Evolutionary conservation across 2,888 invertebrate genomes (phyloP), one percentile per base, ranked within the genome.

Genomic region (Andrena praecox): DNA sequence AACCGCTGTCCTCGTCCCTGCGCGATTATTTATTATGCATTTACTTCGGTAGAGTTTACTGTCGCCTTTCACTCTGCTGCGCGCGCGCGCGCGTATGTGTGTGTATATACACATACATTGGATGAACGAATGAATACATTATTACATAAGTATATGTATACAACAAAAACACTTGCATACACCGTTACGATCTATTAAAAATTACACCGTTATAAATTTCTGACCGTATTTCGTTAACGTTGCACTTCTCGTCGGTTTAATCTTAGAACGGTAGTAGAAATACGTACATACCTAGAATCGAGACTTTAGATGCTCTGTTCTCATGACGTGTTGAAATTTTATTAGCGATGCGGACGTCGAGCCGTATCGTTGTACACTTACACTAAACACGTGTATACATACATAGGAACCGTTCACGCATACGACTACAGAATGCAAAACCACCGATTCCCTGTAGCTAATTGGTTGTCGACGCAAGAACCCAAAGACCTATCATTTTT

Each of bases 21-120:
- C 87, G 87, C 89, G 89, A 54, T 82, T 86, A 88, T 72, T 84
- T 84, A 85, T 89, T 87, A 89, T 92, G 92, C 92, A 92, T 93
- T 93, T 93, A 93, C 91, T 91, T 93, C 91, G 90, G 91, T 93
- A 93, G 91, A 85, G 84, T 91, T 91, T 91, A 92, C 90, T 91
- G 91, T 93, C 24, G 3, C 56, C 10, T 24, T 4, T 27, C 8
- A 27, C 24, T 56, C 56, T 24, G 24, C 20, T 10, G 3, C 1
- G 24, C 52, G 20, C n/a, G 12, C 48, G 16, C 2, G 16, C n/a
- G n/a, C n/a, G 20, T 6, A 10, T 2, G 24, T 24, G 56, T 52
- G 27, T 52, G 24, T 56, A 12, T 52, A 56, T 56, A 56, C 20
- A 80, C 79, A 75, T 83, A 83, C 80, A 60, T 68, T 31, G 71